phyloP scores from a whole-genome alignment of 2,888 invertebrate species.

The Drosophila borealis region DNA sequence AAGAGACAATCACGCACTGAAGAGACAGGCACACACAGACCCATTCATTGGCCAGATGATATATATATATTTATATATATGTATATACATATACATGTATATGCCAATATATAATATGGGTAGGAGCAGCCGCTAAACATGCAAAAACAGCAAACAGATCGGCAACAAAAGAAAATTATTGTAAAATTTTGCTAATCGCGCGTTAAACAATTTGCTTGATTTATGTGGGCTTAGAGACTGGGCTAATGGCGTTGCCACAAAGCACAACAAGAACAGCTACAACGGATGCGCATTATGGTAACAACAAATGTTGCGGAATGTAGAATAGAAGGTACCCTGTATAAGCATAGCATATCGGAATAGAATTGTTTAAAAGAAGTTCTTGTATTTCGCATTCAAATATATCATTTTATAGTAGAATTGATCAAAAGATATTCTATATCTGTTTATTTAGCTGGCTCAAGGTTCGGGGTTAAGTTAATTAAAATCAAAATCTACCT shows the following conservation, averaged over 20 bases:
- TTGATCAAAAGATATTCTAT: too few relatives aligned
- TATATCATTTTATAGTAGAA: too few relatives aligned
- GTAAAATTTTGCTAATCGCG: constrained; percentile 80
- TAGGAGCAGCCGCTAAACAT: constrained; percentile 14
- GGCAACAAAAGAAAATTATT: constrained; percentile 73
- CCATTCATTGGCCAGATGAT: constrained; percentile 43
- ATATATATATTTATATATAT: constrained; percentile 7
- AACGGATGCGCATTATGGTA: constrained; percentile 11
- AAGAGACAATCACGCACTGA: constrained; percentile 43
- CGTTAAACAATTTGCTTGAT: constrained; percentile 80
- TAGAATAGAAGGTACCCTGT: constrained; percentile 17
- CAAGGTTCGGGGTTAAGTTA: too few relatives aligned
- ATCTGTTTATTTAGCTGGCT: too few relatives aligned
- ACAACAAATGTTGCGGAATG: not conserved
- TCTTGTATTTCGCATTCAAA: too few relatives aligned
- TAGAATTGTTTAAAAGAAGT: too few relatives aligned
- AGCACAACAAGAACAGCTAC: constrained; percentile 7
- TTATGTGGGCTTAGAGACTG: constrained; percentile 54
- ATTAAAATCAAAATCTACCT: too few relatives aligned
- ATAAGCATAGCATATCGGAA: too few relatives aligned
- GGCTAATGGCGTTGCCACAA: constrained; percentile 53
- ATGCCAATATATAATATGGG: constrained; percentile 17
- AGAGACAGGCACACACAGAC: constrained; percentile 12
- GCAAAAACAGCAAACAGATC: constrained; percentile 46
- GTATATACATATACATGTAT: not conserved